Evolutionary conservation across 2,888 invertebrate species (phyloP).

Genomic region (Agrenia bidenticulata): DNA sequence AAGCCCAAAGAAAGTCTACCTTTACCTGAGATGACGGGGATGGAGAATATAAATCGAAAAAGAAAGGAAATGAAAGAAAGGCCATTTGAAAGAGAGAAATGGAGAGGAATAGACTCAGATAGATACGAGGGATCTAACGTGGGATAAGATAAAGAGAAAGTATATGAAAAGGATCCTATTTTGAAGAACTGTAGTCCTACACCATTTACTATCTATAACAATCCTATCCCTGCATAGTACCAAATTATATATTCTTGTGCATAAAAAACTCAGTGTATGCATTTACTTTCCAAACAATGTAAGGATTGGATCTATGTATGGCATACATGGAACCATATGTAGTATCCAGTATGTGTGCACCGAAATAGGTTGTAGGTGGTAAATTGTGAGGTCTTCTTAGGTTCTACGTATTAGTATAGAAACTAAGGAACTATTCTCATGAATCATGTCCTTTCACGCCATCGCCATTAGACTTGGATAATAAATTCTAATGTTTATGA

Average conservation of each 20-base stretch:
- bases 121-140: slow-evolving; percentile 16
- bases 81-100: slow-evolving; percentile 41
- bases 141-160: not conserved
- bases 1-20: no score
- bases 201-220: no score
- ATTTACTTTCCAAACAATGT: no score
- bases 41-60: slow-evolving; percentile 10
- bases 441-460: slow-evolving; percentile 51
- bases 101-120: slow-evolving; percentile 35
- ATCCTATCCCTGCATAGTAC: no score
- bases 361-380: no score
- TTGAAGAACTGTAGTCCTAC: not conserved
- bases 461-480: slow-evolving; percentile 50
- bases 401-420: not conserved
- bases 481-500: slow-evolving; percentile 53
- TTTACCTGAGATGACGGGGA: no score
- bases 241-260: no score
- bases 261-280: no score
- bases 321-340: no score
- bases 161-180: slow-evolving; percentile 7
- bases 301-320: no score
- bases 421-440: slow-evolving; percentile 35
- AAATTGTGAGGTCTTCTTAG: no score
- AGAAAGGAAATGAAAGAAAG: slow-evolving; percentile 44
- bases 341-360: no score